Evolutionary conservation across 35 echinoderm and acorn worm species (phyloP), one percentile per base, ranked within the genome.

Genomic region (Lytechinus variegatus): DNA sequence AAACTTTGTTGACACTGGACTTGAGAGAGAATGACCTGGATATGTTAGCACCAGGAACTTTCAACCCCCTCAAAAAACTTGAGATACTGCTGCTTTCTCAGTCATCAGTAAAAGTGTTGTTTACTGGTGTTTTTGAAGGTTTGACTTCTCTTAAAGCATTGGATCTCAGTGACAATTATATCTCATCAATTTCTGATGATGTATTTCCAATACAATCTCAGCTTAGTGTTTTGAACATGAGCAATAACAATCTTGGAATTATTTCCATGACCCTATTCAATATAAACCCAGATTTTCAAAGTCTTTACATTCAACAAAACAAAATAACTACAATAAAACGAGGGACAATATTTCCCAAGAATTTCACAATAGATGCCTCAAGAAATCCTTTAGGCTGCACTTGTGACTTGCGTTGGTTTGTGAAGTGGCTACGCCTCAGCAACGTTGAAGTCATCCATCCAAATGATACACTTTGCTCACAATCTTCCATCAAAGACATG

Each of bases 371-470:
- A 52, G 29, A 90, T 33, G 52, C 52, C 4, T 90, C 88, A 10
- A 21, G 88, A 27, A 90, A 90, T 16, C 88, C 88, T 54, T 52
- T 90, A 10, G 33, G 9, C 88, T 90, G 88, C 16, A 90, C 28
- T 4, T 90, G 88, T 8, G 88, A 90, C 29, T 6, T 90, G 52
- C 10, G 52, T 44, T 90, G 88, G 88, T 90, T 90, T 54, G 52
- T 44, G 28, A 21, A 44, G 8, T 90, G 29, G 88, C 88, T 89
- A 12, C 87, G 14, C 21, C 1, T 33, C 33, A 44, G 29, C 88
- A 90, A 90, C 24, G 52, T 90, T 21, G 52, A 54, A 90, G 10
- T 90, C 52, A 54, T n/a, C 10, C 88, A 90, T 90, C 88, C 88
- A 52, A 9, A 90, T 9, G 29, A 54, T 12, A 90, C 88, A 28